Evolutionary conservation across 2,113 vertebrate species (phyloP).

Genomic region (Dasyurus viverrinus): DNA sequence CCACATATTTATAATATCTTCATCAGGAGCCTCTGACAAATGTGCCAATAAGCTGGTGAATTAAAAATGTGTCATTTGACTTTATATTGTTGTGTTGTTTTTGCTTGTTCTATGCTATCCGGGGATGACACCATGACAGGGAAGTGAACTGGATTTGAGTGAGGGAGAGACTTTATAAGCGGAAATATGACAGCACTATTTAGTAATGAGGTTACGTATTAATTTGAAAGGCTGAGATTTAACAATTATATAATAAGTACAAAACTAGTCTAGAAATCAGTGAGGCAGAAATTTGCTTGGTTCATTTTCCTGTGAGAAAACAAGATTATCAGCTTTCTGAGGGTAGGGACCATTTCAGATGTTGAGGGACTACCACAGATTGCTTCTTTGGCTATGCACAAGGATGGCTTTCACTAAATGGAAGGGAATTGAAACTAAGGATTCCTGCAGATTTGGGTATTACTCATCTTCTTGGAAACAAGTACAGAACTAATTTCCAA

Average conservation of each 20-base stretch:
- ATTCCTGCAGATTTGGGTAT: neutral
- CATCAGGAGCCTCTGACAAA: accelerated
- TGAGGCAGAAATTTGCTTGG: neutral
- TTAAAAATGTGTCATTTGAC: neutral
- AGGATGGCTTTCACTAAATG: neutral
- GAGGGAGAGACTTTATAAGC: neutral
- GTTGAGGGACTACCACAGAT: neutral
- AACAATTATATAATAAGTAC: neutral
- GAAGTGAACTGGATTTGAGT: too few species aligned
- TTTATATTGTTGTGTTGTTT: neutral
- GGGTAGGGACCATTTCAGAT: neutral
- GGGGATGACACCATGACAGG: too few species aligned
- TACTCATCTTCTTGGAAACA: neutral
- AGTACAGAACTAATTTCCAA: neutral
- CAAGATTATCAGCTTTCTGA: neutral
- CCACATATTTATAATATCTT: neutral
- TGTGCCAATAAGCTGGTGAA: neutral
- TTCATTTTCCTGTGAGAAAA: neutral
- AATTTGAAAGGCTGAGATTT: accelerated
- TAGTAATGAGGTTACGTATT: neutral
- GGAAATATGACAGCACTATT: neutral
- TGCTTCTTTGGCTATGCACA: neutral
- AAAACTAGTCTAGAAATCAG: neutral
- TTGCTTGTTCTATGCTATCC: too few species aligned
- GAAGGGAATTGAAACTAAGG: neutral